Evolutionary conservation across 1,140 invertebrate genomes (phyloP).

Genomic region (Wiebesia pumilae): DNA sequence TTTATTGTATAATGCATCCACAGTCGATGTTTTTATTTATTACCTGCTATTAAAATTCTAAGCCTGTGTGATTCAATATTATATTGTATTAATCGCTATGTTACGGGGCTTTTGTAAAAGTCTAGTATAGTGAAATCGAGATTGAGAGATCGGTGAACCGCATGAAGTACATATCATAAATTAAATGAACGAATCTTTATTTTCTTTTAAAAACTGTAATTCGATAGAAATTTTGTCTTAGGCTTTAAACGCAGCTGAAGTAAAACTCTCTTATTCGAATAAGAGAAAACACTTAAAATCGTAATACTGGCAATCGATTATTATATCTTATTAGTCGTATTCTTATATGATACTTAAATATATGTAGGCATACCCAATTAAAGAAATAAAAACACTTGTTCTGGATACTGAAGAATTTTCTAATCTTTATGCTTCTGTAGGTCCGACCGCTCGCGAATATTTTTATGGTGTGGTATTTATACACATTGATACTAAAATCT

Average conservation of each 20-base stretch:
- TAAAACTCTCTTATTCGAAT: background rate
- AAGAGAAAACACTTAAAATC: background rate
- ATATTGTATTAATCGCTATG: background rate
- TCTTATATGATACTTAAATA: background rate
- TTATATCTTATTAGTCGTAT: background rate
- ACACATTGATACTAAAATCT: background rate
- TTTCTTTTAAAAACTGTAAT: conserved; percentile 1
- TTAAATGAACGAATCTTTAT: conserved; percentile 12
- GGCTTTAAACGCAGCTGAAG: background rate
- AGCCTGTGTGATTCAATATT: conserved; percentile 22
- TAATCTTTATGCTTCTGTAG: background rate
- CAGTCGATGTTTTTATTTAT: conserved; percentile 13
- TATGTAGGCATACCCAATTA: background rate
- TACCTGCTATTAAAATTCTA: background rate
- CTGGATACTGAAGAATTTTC: background rate
- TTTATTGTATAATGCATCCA: background rate
- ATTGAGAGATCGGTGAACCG: conserved; percentile 27
- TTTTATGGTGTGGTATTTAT: background rate
- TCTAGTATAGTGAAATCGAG: conserved; percentile 11
- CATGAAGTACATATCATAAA: conserved; percentile 26
- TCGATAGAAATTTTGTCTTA: background rate
- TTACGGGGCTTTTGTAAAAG: conserved; percentile 11
- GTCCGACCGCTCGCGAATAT: background rate
- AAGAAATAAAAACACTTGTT: background rate
- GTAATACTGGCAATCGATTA: background rate